Percentiles rank a stretch among this genome's conserved stretches.
These are phyloP conservation scores for Irena cyanogastra DNA, from an alignment of 2,113 vertebrate genomes.

Conservation along the genomic window DNA sequence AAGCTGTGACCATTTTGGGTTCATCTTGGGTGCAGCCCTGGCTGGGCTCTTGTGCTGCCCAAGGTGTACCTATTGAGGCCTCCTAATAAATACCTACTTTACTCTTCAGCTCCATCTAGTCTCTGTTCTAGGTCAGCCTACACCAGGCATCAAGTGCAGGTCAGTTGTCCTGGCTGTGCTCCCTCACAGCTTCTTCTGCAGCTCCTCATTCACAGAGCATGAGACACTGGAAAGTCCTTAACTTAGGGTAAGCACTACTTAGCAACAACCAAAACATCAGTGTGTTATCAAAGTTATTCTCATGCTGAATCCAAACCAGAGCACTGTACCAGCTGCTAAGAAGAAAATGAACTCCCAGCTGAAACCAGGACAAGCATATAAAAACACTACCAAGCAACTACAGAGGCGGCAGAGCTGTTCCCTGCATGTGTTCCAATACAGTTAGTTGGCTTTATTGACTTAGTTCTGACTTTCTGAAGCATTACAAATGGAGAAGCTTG, in stretches of 20 bases:
- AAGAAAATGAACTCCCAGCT: not conserved
- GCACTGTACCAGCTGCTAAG: not conserved
- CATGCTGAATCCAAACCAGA: not conserved
- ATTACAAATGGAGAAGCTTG: not conserved
- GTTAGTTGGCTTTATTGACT: not conserved
- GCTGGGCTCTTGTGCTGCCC: no score
- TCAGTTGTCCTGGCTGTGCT: not conserved
- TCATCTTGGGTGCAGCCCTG: no score
- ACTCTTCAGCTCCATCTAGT: no score
- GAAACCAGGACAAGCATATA: not conserved
- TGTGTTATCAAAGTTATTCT: not conserved
- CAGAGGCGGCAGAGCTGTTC: not conserved
- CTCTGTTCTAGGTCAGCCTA: no score
- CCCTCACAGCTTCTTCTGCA: not conserved
- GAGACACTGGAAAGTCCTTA: not conserved
- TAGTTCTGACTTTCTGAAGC: not conserved
- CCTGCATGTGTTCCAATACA: not conserved
- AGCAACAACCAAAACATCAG: not conserved
- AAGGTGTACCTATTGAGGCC: no score
- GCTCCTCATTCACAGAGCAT: not conserved
- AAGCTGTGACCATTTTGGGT: no score
- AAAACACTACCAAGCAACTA: not conserved
- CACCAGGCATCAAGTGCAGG: no score
- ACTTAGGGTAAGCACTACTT: not conserved
- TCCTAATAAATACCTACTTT: no score